Percentiles rank a stretch among this genome's conserved stretches.
Conservation (phyloP, 2,797 vertebrate species). For the Myotis planiceps region DNA sequence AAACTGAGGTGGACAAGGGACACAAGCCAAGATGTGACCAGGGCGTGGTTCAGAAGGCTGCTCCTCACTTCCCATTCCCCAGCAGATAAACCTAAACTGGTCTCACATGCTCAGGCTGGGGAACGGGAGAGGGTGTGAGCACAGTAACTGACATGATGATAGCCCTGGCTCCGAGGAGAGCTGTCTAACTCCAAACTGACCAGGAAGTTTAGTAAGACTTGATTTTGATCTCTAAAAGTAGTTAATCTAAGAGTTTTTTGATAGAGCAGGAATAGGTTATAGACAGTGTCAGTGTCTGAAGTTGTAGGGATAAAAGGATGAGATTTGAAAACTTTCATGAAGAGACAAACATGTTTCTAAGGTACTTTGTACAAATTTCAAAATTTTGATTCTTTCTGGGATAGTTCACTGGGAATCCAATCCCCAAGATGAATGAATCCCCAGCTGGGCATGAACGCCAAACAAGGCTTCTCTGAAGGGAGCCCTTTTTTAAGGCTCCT, state of each 20-base stretch:
- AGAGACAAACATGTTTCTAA: background rate
- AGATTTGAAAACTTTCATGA: background rate
- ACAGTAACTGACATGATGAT: background rate
- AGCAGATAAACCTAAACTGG: background rate
- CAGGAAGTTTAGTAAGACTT: background rate
- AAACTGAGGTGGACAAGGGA: background rate
- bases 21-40: background rate
- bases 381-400: background rate
- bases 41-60: background rate
- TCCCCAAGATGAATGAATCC: background rate
- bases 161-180: background rate
- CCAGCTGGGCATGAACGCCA: background rate
- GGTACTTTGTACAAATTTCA: background rate
- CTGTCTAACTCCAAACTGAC: background rate
- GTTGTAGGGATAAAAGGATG: background rate
- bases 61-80: background rate
- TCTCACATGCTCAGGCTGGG: background rate
- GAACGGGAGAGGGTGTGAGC: rapidly evolving
- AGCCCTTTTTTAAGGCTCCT: background rate
- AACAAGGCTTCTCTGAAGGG: background rate
- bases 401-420: background rate
- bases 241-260: background rate
- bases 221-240: background rate
- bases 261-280: background rate
- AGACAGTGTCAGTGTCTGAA: background rate